These are phyloP conservation scores for Hepsetus odoe DNA, from an alignment of 2,113 vertebrate species.

Conservation along the genomic window DNA sequence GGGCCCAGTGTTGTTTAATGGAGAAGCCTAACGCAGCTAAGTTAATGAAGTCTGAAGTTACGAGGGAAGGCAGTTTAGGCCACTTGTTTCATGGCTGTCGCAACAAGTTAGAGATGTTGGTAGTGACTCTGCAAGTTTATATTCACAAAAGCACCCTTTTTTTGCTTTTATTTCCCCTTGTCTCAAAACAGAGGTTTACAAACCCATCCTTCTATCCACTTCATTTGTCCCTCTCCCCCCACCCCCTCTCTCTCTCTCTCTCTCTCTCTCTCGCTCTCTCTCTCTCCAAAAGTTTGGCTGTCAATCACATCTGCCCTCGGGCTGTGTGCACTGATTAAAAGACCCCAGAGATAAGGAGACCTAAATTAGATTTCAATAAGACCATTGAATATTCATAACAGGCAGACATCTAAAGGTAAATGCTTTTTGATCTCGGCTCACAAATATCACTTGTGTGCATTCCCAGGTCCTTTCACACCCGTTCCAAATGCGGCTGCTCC, in stretches of 20 bases:
- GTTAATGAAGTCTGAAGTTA: constrained; percentile 23
- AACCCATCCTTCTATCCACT: constrained; percentile 16
- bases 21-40: neutral
- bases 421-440: constrained; percentile 80
- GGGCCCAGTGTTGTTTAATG: neutral
- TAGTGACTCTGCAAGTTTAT: constrained; percentile 9
- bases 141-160: constrained; percentile 28
- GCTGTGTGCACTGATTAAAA: constrained; percentile 98
- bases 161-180: neutral
- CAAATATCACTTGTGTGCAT: constrained; percentile 83
- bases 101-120: constrained; percentile 1
- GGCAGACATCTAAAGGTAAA: constrained; percentile 95
- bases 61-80: neutral
- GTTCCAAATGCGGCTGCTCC: constrained; percentile 73
- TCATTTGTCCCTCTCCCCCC: constrained; percentile 46
- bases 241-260: constrained; percentile 37
- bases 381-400: constrained; percentile 97
- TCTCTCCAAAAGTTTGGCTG: constrained; percentile 86
- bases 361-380: constrained; percentile 99
- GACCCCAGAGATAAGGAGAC: constrained; percentile 93
- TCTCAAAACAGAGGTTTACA: constrained; percentile 28
- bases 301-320: constrained; percentile 92
- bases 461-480: constrained; percentile 76
- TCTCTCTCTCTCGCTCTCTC: constrained; percentile 56
- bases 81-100: neutral